phyloP scores from a whole-genome alignment of 1,140 invertebrate species.

The Bombus polaris region DNA sequence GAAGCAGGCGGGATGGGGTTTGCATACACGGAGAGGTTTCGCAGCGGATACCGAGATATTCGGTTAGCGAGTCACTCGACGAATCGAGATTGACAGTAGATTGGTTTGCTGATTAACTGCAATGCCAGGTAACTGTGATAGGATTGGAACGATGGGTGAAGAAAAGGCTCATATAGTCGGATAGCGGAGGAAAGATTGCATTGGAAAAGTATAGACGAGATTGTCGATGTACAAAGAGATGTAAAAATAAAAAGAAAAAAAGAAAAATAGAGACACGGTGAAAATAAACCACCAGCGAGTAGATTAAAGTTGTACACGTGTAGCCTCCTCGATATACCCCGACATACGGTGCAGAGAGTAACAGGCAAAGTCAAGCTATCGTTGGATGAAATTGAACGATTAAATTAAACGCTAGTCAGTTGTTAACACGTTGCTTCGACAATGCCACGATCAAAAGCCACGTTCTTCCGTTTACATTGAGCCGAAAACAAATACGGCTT shows the following conservation, averaged over 20 bases:
- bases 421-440: not conserved
- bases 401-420: not conserved
- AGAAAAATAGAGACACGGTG: no score
- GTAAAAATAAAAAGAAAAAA: not conserved
- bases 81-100: slow-evolving; percentile 66
- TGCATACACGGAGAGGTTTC: slow-evolving; percentile 18
- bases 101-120: slow-evolving; percentile 70
- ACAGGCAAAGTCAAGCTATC: slow-evolving; percentile 5
- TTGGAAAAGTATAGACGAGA: not conserved
- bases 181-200: not conserved
- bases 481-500: not conserved
- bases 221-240: not conserved
- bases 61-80: slow-evolving; percentile 57
- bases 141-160: not conserved
- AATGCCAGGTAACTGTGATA: slow-evolving; percentile 47
- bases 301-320: not conserved
- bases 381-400: not conserved
- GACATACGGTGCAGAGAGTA: not conserved
- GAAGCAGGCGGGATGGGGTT: slow-evolving; percentile 50
- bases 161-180: slow-evolving; percentile 1
- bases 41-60: slow-evolving; percentile 44
- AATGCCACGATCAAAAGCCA: slow-evolving; percentile 11
- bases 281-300: not conserved
- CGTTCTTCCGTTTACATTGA: not conserved
- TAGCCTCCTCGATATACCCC: not conserved